These are phyloP conservation scores for Trematocara nigrifrons DNA, from an alignment of 2,113 vertebrate genomes.

Conservation along the genomic window DNA sequence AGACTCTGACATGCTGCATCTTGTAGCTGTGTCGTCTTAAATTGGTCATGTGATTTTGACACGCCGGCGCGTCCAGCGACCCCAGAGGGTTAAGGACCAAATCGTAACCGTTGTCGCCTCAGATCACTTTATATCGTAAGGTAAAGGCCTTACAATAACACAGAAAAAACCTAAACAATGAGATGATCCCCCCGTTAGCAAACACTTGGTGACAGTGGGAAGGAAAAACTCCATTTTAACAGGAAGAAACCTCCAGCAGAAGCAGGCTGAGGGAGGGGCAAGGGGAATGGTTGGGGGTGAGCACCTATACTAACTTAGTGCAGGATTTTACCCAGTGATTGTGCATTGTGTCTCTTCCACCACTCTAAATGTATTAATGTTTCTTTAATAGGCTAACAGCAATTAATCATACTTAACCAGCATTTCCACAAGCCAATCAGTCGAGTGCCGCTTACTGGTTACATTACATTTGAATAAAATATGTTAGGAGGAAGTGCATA, in stretches of 20 bases:
- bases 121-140: neutral
- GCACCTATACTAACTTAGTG: neutral
- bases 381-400: neutral
- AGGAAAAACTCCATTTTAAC: neutral
- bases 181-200: fast-evolving
- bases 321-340: neutral
- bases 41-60: too few relatives aligned
- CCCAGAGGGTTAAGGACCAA: neutral
- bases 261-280: neutral
- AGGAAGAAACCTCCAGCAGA: neutral
- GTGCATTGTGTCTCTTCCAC: neutral
- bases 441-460: fast-evolving
- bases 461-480: neutral
- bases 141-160: neutral
- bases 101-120: fast-evolving
- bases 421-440: neutral
- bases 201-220: neutral
- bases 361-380: neutral
- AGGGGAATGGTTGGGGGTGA: neutral
- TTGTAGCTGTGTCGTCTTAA: too few relatives aligned
- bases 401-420: neutral
- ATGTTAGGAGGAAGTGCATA: neutral
- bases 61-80: too few relatives aligned
- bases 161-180: neutral
- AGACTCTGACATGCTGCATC: too few relatives aligned